phyloP scores from a whole-genome alignment of 1,140 invertebrate genomes.

The Tetramorium simillimum region DNA sequence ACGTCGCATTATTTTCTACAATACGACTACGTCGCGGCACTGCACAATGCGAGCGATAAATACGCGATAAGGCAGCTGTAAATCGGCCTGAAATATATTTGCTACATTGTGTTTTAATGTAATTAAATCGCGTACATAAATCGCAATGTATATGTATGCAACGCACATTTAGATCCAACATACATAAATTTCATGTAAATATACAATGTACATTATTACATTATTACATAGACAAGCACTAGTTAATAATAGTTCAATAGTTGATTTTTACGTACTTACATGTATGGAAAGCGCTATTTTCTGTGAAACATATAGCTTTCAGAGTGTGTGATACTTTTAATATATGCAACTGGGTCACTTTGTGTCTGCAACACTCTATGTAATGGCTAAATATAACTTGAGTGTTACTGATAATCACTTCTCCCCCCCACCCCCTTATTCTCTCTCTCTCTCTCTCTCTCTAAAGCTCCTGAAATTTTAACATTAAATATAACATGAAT shows the following conservation, averaged over 20 bases:
- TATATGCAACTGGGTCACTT: conserved; percentile 51
- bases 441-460: background rate
- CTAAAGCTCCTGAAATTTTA: background rate
- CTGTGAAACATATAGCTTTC: background rate
- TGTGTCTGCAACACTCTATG: conserved; percentile 23
- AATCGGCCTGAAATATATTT: conserved; percentile 37
- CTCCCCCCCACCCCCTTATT: background rate
- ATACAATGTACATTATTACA: background rate
- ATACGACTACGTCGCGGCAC: conserved; percentile 20
- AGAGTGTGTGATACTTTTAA: conserved; percentile 25
- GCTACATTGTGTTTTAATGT: conserved; percentile 30
- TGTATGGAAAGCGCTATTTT: background rate
- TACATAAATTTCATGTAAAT: conserved; percentile 2
- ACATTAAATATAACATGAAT: background rate
- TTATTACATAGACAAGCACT: background rate
- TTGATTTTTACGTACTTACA: background rate
- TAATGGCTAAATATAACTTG: conserved; percentile 44
- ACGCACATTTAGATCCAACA: background rate
- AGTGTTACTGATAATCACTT: conserved; percentile 27
- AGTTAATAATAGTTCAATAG: background rate
- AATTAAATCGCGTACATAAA: conserved; percentile 31
- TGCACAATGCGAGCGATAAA: conserved; percentile 48
- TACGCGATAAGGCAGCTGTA: conserved; percentile 24
- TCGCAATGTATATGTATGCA: too few relatives aligned
- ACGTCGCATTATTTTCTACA: conserved; percentile 48